Evolutionary conservation across 2,113 vertebrate genomes (phyloP), one percentile per base, ranked within the genome.

Genomic region (Burhinus oedicnemus): DNA sequence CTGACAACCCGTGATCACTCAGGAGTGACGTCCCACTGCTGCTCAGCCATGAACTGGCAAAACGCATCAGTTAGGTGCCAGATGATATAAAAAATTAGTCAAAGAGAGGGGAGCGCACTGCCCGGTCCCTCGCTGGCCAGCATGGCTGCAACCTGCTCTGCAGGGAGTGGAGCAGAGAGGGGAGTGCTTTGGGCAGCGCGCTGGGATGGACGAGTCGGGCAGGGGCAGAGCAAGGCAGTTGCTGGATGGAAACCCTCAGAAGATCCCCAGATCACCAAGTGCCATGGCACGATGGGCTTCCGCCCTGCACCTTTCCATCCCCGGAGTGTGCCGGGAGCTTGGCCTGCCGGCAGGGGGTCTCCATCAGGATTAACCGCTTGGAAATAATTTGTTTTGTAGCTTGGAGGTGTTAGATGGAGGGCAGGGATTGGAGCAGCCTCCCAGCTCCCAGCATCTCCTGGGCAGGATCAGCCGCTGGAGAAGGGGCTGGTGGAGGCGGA

Each of bases 261-360:
- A 16, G 42, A 19, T 52, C 12, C 38, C 10, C 0, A 2, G 12
- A 55, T 66, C 23, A 0, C 36, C 0, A 3, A 12, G 14, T 1
- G 17, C 17, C 2, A 0, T 7, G 42, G 61, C 22, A 70, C 2
- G 3, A 15, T 4, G 61, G n/a, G 7, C 22, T 80, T 62, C 65
- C 11, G 6, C 25, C n/a, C 40, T 25, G n/a, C 4, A 1, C 64
- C 55, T 57, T 65, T 16, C 79, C 47, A 1, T 42, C 36, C 36
- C 49, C 0, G 5, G 16, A 34, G 32, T 0, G 2, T 3, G 6
- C 1, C 1, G 49, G 38, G 32, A 40, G 65, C 82, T 87, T 5
- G 2, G 29, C 21, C 38, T 18, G 51, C 7, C 0, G 5, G 12
- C 4, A 5, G 10, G 29, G 32, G 7, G 3, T 27, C 58, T 89